Evolutionary conservation across 2,888 invertebrate species (phyloP).

Genomic region (Hylaea fasciaria): DNA sequence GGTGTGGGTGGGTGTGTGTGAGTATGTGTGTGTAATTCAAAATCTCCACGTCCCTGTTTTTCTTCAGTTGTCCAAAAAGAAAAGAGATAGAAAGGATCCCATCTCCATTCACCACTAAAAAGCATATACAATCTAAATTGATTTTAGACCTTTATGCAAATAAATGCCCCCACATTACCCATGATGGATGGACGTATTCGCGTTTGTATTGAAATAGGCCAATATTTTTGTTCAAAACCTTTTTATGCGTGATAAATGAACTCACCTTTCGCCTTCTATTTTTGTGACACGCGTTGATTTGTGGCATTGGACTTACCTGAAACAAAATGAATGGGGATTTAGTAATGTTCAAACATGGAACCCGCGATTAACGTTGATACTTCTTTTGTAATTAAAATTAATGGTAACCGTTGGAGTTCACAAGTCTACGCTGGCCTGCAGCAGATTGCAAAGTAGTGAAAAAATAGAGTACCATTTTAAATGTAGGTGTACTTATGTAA

Average conservation of each 20-base stretch:
- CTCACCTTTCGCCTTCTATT: constrained; percentile 54
- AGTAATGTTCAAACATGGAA: neutral
- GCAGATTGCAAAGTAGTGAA: too few relatives aligned
- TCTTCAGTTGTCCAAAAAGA: too few relatives aligned
- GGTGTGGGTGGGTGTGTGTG: too few relatives aligned
- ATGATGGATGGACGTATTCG: constrained; percentile 52
- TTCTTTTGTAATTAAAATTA: too few relatives aligned
- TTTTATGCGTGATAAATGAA: constrained; percentile 56
- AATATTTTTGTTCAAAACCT: constrained; percentile 52
- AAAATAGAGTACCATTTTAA: too few relatives aligned
- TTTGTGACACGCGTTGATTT: constrained; percentile 43
- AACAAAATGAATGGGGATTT: constrained; percentile 31
- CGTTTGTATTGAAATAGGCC: constrained; percentile 48
- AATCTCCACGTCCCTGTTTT: too few relatives aligned
- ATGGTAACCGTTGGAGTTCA: too few relatives aligned
- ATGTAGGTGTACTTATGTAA: too few relatives aligned
- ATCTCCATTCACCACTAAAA: neutral
- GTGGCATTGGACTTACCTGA: constrained; percentile 56
- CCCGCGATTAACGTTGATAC: neutral
- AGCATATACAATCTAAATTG: constrained; percentile 34
- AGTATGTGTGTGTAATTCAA: too few relatives aligned
- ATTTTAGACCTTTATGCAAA: constrained; percentile 50
- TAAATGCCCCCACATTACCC: constrained; percentile 32
- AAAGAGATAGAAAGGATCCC: too few relatives aligned
- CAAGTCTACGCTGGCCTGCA: too few relatives aligned